Evolutionary conservation across 1,140 invertebrate species (phyloP).

Genomic region (Lasaia peninsularis): DNA sequence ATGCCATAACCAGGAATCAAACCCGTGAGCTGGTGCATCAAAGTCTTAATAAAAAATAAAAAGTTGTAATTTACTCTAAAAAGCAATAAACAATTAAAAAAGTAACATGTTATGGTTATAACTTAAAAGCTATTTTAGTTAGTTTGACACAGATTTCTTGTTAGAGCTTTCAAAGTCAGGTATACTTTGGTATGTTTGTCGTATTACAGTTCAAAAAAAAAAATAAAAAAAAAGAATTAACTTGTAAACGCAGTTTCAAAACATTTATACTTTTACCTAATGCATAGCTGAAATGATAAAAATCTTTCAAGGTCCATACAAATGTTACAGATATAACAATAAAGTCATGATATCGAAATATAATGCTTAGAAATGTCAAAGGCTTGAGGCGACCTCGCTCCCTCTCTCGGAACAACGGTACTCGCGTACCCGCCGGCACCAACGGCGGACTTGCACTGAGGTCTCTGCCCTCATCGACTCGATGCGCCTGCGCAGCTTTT

Average conservation of each 20-base stretch:
- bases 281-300: constrained; percentile 14
- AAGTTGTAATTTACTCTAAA: too few species aligned
- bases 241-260: background rate
- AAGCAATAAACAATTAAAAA: too few species aligned
- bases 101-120: too few species aligned
- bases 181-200: too few species aligned
- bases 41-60: too few species aligned
- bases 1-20: too few species aligned
- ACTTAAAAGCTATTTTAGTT: too few species aligned
- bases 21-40: too few species aligned
- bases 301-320: constrained; percentile 14
- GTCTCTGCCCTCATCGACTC: constrained; percentile 57
- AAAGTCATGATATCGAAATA: constrained; percentile 53
- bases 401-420: constrained; percentile 65
- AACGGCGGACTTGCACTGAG: constrained; percentile 41
- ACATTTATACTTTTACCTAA: constrained; percentile 22
- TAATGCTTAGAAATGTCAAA: constrained; percentile 62
- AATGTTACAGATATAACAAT: constrained; percentile 24
- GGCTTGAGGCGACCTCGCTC: constrained; percentile 50
- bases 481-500: constrained; percentile 39
- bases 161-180: too few species aligned
- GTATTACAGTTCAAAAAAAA: too few species aligned
- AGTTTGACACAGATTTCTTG: too few species aligned
- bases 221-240: too few species aligned
- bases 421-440: constrained; percentile 45